phyloP scores from a whole-genome alignment of 2,113 vertebrate species.

The Kryptolebias marmoratus region DNA sequence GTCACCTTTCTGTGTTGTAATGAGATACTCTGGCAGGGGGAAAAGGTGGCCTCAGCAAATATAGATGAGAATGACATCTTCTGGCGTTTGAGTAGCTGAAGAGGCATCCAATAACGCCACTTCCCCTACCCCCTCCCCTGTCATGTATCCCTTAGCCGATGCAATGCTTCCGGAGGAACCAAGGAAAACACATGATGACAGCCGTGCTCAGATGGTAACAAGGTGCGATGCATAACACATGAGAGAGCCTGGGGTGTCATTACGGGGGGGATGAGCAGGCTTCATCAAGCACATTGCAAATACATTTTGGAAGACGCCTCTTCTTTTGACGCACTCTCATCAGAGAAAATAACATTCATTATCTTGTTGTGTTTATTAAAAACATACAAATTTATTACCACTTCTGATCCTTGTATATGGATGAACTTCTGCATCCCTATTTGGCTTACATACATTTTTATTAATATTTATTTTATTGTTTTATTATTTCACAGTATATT shows the following conservation, averaged over 20 bases:
- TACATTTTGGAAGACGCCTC: constrained; percentile 74
- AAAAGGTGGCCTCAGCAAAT: constrained; percentile 61
- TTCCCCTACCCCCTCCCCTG: constrained; percentile 19
- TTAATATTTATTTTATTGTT: constrained; percentile 42
- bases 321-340: constrained; percentile 61
- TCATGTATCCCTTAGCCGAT: constrained; percentile 58
- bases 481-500: constrained; percentile 37
- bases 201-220: constrained; percentile 73
- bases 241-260: constrained; percentile 74
- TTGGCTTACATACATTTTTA: constrained; percentile 59
- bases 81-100: constrained; percentile 69
- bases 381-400: constrained; percentile 62
- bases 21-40: constrained; percentile 58
- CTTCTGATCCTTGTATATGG: constrained; percentile 40
- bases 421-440: constrained; percentile 57
- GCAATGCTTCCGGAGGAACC: constrained; percentile 54
- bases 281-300: constrained; percentile 77
- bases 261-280: constrained; percentile 71
- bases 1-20: constrained; percentile 57
- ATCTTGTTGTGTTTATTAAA: constrained; percentile 65
- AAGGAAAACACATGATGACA: constrained; percentile 66
- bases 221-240: constrained; percentile 81
- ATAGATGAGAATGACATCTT: constrained; percentile 67
- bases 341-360: constrained; percentile 71
- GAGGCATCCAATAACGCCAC: constrained; percentile 57